Evolutionary conservation across 2,797 vertebrate species (phyloP).

Genomic region (Acanthurus lineatus): DNA sequence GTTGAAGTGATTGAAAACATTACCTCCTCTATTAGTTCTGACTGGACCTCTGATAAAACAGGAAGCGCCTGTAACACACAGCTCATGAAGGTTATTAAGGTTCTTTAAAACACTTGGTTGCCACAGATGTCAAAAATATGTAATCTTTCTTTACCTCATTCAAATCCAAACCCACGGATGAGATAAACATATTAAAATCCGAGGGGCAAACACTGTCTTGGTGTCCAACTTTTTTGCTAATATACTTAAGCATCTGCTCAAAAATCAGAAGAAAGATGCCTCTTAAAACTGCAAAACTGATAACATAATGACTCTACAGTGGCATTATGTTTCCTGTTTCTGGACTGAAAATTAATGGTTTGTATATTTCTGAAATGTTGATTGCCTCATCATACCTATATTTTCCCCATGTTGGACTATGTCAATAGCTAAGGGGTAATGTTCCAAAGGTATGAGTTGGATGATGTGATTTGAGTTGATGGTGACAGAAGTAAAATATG

Average conservation of each 20-base stretch:
- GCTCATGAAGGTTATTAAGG: not conserved
- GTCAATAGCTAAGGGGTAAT: not conserved
- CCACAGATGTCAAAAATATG: not conserved
- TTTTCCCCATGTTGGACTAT: not conserved
- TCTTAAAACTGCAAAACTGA: too few species aligned
- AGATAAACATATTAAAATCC: too few species aligned
- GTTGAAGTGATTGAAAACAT: not conserved
- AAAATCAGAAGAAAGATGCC: too few species aligned
- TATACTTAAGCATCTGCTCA: too few species aligned
- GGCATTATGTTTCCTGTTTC: not conserved
- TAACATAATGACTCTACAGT: not conserved
- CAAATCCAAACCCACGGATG: too few species aligned
- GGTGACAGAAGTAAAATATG: not conserved
- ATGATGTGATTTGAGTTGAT: not conserved
- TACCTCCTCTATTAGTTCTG: not conserved
- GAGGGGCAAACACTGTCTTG: too few species aligned
- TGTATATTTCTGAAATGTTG: not conserved
- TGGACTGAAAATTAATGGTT: not conserved
- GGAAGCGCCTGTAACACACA: not conserved
- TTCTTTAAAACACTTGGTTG: not conserved
- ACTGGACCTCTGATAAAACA: not conserved
- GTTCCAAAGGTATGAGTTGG: not conserved
- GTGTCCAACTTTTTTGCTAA: too few species aligned
- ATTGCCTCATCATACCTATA: not conserved
- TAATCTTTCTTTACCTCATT: too few species aligned